Base-by-base conservation (phyloP, 2,888 invertebrate genomes). In the Scotopteryx bipunctaria region DNA sequence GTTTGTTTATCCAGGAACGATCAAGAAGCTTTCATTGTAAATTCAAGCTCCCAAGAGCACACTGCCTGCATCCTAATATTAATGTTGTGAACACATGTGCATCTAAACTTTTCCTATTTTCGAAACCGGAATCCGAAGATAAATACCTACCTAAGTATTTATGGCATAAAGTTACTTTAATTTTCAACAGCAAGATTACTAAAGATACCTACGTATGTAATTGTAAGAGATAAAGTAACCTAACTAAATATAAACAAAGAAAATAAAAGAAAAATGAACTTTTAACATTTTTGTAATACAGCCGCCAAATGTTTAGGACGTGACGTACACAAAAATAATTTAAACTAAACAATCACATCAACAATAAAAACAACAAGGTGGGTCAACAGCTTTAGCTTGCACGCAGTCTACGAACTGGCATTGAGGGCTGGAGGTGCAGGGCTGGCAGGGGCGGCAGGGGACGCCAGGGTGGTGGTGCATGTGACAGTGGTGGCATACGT, bases 231-330 rank as follows among this genome's bases (percentile, higher is more conserved):
- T n/a, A n/a, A n/a, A n/a, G n/a, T n/a, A n/a, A 25, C 25, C 8
- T 3, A 8, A 25, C 9, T 3, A 2, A 25, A 9, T 25, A n/a
- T n/a, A n/a, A 25, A n/a, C 9, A n/a, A 9, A 9, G 3, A 25
- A 9, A 25, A 52, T 49, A 55, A 64, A 55, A 56, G 36, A 48
- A 40, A 59, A 57, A 57, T 60, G 25, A 45, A 23, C 47, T 57
- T 58, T 27, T 2, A 41, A 17, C n/a, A 51, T 27, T 67, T 72
- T 68, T 67, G 64, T 71, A 71, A 77, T 62, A 79, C 64, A 70
- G 73, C 78, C 74, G 68, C 73, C 77, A 73, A 66, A 66, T 76
- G 75, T 71, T 73, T 71, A 66, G 64, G 66, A 64, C 48, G 63
- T 47, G 52, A 60, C 45, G 11, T 31, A 15, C 5, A 63, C 55